Conservation (phyloP, 1,140 invertebrate species). For the Drosophila lowei region DNA sequence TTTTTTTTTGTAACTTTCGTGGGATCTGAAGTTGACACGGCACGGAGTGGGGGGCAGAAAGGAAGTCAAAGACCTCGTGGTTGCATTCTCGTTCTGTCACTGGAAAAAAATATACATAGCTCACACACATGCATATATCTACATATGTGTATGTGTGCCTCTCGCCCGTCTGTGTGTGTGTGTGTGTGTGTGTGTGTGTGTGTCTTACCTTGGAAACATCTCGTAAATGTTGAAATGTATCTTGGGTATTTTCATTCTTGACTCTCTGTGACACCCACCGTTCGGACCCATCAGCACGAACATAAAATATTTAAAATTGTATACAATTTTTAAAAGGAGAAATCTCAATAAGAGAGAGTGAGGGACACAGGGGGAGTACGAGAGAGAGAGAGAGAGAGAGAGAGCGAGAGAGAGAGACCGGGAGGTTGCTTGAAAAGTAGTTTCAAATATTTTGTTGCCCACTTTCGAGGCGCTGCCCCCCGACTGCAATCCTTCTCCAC, state of each 20-base stretch:
- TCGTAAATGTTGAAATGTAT: slow-evolving; percentile 52
- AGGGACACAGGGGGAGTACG: neutral
- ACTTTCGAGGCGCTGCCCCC: neutral
- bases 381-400: neutral
- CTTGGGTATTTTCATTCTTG: slow-evolving; percentile 49
- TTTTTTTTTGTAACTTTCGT: slow-evolving; percentile 38
- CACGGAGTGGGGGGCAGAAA: slow-evolving; percentile 8
- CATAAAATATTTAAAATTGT: slow-evolving; percentile 58
- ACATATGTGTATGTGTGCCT: neutral
- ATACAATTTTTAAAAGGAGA: slow-evolving; percentile 49
- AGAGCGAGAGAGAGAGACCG: neutral
- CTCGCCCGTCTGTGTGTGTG: too few relatives aligned
- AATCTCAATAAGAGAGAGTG: slow-evolving; percentile 19
- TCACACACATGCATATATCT: neutral
- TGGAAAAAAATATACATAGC: neutral
- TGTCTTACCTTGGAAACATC: slow-evolving; percentile 45
- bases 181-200: slow-evolving; percentile 18
- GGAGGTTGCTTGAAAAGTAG: slow-evolving; percentile 20
- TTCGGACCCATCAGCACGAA: slow-evolving; percentile 38
- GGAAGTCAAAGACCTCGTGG: slow-evolving; percentile 43
- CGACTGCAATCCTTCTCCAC: slow-evolving; percentile 23
- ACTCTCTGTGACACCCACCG: neutral
- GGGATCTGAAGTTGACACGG: slow-evolving; percentile 47
- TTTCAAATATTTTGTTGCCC: slow-evolving; percentile 29
- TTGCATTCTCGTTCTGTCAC: slow-evolving; percentile 44